Evolutionary conservation across 1,140 invertebrate genomes (phyloP).

Genomic region (Brachionus calyciflorus): DNA sequence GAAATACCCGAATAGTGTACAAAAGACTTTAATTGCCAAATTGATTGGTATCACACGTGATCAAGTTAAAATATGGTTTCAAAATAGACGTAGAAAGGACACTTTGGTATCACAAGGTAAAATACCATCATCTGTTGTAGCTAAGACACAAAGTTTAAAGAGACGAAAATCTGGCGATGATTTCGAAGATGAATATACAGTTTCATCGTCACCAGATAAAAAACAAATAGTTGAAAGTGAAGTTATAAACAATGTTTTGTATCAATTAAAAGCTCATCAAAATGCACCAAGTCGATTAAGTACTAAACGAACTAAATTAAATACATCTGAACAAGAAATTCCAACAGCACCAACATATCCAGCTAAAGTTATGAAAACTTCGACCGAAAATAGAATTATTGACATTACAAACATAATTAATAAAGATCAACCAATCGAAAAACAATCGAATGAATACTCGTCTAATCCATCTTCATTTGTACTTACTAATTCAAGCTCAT

Average conservation of each 20-base stretch:
- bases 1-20: constrained; percentile 58
- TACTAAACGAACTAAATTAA: constrained; percentile 44
- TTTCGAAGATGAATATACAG: neutral
- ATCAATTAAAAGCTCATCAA: constrained; percentile 39
- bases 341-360: neutral
- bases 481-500: neutral
- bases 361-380: neutral
- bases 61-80: constrained; percentile 56
- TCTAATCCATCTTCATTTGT: constrained; percentile 28
- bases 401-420: constrained; percentile 14
- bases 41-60: constrained; percentile 57
- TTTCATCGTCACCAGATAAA: constrained; percentile 27
- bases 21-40: constrained; percentile 59
- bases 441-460: neutral
- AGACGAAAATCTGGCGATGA: neutral
- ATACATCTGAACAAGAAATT: neutral
- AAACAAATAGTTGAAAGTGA: constrained; percentile 31
- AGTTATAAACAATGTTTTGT: constrained; percentile 36
- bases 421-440: neutral
- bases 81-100: constrained; percentile 45
- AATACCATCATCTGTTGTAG: constrained; percentile 26
- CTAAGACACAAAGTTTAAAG: constrained; percentile 18
- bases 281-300: constrained; percentile 46
- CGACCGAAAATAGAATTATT: neutral
- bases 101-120: constrained; percentile 42